Conservation (phyloP, 2,888 invertebrate genomes). For the Yponomeuta malinellus region DNA sequence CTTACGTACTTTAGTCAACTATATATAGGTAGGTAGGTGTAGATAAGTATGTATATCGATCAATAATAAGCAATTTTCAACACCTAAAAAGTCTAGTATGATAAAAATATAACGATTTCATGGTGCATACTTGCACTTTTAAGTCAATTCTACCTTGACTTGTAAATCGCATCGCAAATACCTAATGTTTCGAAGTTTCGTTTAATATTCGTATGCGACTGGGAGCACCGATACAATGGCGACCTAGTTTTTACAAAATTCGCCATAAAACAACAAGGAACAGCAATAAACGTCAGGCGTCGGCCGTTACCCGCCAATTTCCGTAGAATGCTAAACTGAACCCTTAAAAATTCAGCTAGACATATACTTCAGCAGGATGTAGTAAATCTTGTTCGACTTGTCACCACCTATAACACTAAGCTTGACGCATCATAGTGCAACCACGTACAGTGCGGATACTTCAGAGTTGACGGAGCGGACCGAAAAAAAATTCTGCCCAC, state of each 20-base stretch:
- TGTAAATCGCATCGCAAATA: too few species aligned
- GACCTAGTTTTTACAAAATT: neutral
- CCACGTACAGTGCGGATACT: neutral
- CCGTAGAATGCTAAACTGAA: neutral
- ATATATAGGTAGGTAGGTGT: too few species aligned
- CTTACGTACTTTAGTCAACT: too few species aligned
- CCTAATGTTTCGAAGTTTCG: too few species aligned
- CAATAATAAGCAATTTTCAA: too few species aligned
- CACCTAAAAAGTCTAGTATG: too few species aligned
- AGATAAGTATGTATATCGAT: too few species aligned
- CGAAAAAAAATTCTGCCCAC: neutral
- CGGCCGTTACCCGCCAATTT: neutral
- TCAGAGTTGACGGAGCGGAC: neutral
- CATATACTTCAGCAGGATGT: neutral
- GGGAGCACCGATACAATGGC: too few species aligned
- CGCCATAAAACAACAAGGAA: neutral
- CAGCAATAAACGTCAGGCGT: neutral
- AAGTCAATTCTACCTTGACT: too few species aligned
- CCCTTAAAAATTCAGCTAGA: neutral
- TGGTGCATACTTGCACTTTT: too few species aligned
- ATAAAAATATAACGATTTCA: too few species aligned
- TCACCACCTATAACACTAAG: conserved; percentile 1
- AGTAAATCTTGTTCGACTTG: conserved; percentile 1
- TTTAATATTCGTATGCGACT: too few species aligned
- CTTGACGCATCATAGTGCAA: neutral